Evolutionary conservation across 1,140 invertebrate genomes (phyloP).

Genomic region (Sitobion miscanthi): DNA sequence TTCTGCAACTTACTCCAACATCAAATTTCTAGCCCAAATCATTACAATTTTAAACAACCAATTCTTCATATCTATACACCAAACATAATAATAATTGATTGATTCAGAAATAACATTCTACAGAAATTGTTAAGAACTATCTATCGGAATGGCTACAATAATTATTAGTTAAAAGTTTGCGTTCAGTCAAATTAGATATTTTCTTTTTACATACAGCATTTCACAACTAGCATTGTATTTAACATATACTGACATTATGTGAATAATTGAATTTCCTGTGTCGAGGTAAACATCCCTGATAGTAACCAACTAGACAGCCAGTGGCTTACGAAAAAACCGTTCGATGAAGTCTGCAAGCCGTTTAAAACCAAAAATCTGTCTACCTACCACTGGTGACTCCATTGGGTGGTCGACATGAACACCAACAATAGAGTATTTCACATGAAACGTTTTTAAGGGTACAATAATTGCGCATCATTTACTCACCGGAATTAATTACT

Average conservation of each 20-base stretch:
- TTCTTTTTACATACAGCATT: background rate
- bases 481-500: background rate
- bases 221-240: background rate
- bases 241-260: background rate
- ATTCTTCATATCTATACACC: background rate
- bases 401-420: background rate
- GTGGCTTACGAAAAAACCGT: background rate
- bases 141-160: background rate
- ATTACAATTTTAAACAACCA: background rate
- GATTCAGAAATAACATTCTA: background rate
- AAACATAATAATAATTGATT: background rate
- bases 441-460: background rate
- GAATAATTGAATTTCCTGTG: background rate
- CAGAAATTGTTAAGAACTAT: background rate
- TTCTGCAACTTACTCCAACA: no score
- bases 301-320: background rate
- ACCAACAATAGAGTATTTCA: background rate
- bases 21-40: no score
- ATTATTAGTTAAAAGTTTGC: background rate
- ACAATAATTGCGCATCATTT: background rate
- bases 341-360: background rate
- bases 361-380: background rate
- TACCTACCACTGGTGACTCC: background rate
- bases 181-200: background rate
- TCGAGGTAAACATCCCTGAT: background rate